phyloP scores from a whole-genome alignment of 1,140 invertebrate species.

The Akabosia matsudoensis region DNA sequence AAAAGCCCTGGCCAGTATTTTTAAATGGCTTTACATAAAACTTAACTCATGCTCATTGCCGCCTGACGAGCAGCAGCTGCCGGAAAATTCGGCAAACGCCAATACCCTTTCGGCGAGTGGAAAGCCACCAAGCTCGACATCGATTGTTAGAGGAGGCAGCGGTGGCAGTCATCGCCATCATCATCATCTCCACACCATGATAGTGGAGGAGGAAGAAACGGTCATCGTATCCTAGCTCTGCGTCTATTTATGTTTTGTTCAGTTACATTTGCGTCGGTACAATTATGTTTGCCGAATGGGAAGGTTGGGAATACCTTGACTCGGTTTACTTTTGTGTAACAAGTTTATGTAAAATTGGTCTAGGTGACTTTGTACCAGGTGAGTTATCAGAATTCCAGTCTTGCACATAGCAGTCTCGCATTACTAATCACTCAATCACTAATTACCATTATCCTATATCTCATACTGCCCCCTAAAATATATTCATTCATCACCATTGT shows the following conservation, averaged over 20 bases:
- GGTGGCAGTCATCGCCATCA: slow-evolving; percentile 51
- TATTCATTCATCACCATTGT: too few species aligned
- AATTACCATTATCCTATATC: too few species aligned
- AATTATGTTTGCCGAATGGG: slow-evolving; percentile 91
- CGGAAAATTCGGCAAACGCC: slow-evolving; percentile 10
- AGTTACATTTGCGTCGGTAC: slow-evolving; percentile 86
- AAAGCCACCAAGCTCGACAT: too few species aligned
- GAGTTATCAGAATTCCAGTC: slow-evolving; percentile 56
- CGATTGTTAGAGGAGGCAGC: neutral
- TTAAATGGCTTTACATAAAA: slow-evolving; percentile 73
- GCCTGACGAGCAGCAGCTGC: slow-evolving; percentile 17
- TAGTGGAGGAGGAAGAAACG: slow-evolving; percentile 44
- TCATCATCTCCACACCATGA: slow-evolving; percentile 34
- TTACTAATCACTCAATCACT: too few species aligned
- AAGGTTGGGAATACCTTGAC: slow-evolving; percentile 87
- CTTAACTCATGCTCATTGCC: slow-evolving; percentile 52
- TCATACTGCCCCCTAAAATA: too few species aligned
- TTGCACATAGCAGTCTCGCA: neutral
- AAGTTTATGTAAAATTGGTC: slow-evolving; percentile 85
- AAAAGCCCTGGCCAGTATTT: slow-evolving; percentile 71
- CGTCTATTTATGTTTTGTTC: slow-evolving; percentile 89
- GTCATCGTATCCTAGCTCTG: slow-evolving; percentile 85
- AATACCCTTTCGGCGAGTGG: too few species aligned
- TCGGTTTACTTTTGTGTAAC: slow-evolving; percentile 94
- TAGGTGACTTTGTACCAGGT: slow-evolving; percentile 93